Conservation (phyloP, 2,113 vertebrate genomes). For the Edolisoma coerulescens region DNA sequence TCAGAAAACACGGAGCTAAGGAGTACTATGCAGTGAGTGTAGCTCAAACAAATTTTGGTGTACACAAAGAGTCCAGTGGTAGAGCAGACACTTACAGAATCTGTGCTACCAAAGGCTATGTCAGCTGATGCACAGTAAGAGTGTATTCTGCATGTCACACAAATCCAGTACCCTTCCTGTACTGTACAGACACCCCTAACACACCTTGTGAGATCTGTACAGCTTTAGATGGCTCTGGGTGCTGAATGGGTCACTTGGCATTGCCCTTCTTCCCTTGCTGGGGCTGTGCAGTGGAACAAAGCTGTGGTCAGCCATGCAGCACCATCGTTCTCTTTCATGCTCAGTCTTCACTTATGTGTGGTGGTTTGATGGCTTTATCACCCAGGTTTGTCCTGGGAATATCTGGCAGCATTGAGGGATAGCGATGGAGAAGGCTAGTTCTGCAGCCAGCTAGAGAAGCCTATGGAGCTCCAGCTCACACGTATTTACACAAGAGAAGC, state of each 20-base stretch:
- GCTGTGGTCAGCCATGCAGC: neutral
- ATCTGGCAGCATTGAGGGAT: neutral
- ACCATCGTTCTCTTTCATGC: neutral
- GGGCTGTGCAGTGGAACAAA: neutral
- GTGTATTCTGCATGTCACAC: neutral
- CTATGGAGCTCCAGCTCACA: neutral
- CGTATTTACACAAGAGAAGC: neutral
- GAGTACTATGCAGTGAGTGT: neutral
- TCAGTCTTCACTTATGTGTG: neutral
- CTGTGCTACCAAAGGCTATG: neutral
- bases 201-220: fast-evolving
- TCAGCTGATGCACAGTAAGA: neutral
- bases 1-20: neutral
- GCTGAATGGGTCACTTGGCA: neutral
- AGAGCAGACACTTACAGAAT: neutral
- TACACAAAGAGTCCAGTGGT: neutral
- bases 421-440: neutral
- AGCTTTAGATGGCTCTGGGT: neutral
- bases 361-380: neutral
- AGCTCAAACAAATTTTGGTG: neutral
- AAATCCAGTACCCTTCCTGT: neutral
- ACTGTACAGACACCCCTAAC: neutral
- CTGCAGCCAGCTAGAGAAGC: neutral
- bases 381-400: neutral
- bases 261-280: neutral